phyloP scores from a whole-genome alignment of 1,140 invertebrate genomes.

The Drosophila murphyi region DNA sequence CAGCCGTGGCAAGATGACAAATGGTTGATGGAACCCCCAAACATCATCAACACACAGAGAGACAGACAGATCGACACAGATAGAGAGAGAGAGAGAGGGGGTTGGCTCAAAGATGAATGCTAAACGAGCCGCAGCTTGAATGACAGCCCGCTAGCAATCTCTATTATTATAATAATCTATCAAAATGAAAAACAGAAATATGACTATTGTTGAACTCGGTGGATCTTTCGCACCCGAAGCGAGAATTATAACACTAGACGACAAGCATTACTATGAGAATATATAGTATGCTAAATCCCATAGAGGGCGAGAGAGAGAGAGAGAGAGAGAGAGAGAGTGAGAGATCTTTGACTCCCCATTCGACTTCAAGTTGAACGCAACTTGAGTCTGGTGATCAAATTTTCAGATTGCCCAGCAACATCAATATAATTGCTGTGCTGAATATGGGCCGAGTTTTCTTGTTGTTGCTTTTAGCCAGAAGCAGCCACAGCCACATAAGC shows the following conservation, averaged over 20 bases:
- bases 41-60: too few relatives aligned
- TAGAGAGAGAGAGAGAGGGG: conserved; percentile 1
- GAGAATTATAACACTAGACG: too few relatives aligned
- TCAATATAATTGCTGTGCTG: not conserved
- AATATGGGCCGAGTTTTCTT: conserved; percentile 16
- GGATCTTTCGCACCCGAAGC: too few relatives aligned
- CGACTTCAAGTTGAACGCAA: not conserved
- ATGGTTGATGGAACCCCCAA: conserved; percentile 34
- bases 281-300: too few relatives aligned
- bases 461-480: conserved; percentile 31
- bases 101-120: conserved; percentile 6
- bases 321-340: too few relatives aligned
- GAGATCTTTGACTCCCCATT: not conserved
- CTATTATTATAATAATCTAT: conserved; percentile 14
- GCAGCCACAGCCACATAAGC: conserved; percentile 6
- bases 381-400: not conserved
- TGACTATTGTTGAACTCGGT: too few relatives aligned
- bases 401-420: not conserved
- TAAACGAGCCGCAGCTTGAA: conserved; percentile 23
- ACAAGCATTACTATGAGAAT: too few relatives aligned
- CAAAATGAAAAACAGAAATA: not conserved
- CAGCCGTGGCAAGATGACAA: conserved; percentile 50
- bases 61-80: too few relatives aligned
- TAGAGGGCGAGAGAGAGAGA: too few relatives aligned
- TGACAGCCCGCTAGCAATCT: conserved; percentile 13